Base-by-base conservation (phyloP, 2,113 vertebrate genomes). In the Anhinga anhinga region DNA sequence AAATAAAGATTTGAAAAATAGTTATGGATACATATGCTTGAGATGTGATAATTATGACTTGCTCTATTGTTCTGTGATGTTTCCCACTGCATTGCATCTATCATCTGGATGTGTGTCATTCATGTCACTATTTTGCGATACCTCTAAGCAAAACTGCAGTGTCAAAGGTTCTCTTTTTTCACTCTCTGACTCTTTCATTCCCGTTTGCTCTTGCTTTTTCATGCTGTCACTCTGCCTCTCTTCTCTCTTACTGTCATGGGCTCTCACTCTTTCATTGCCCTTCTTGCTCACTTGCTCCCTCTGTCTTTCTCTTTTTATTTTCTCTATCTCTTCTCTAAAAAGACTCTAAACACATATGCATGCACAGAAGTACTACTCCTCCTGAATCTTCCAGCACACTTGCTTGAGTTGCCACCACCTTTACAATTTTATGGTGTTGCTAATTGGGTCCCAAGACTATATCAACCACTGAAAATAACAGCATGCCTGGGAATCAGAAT, bases 1-100 rank as follows among this genome's bases (percentile, higher is more conserved):
- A 71, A 90, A 78, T 58, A 73, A 80, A 74, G 66, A 83, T 91
- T 93, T 95, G 65, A 83, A 88, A 94, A 93, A 86, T 29, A 55
- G 76, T 84, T 82, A 80, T 47, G 23, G 23, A 25, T 88, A 89
- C 42, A 36, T 92, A 66, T 73, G 70, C 85, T 81, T 85, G 22
- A 59, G 52, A 80, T 59, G 15, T 23, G n/a, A 42, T 38, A 90
- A 86, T 49, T 86, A 22, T 53, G 53, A 91, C n/a, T 77, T 73
- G 11, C 56, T 72, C 30, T 93, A 29, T 82, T 77, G 27, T 89
- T 83, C 65, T 78, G 72, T 83, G 72, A 77, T 74, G 44, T 91
- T 58, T 91, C 47, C 40, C 42, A 58, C 44, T 47, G 69, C n/a
- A 66, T 73, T 90, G 56, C 73, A 8, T 25, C 56, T 87, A 12